Conservation (phyloP, 1,140 invertebrate species). For the Sinonovacula constricta region DNA sequence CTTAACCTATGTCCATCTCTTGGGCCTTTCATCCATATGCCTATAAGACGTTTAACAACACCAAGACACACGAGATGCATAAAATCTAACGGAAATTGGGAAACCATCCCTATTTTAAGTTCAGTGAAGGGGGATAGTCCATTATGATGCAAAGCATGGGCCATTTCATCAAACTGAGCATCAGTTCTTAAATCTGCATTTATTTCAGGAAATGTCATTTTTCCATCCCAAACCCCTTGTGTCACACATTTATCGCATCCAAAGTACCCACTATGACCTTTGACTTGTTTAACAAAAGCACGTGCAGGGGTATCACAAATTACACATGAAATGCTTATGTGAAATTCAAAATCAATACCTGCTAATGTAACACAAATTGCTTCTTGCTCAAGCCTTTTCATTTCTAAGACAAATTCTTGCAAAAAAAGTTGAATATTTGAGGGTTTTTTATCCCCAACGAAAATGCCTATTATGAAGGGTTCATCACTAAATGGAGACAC, state of each 20-base stretch:
- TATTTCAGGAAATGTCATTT: not conserved
- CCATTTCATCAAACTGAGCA: not conserved
- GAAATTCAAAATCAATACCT: not conserved
- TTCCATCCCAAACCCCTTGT: not conserved
- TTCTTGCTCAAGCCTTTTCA: conserved; percentile 14
- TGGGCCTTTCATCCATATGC: not conserved
- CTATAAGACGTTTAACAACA: not conserved
- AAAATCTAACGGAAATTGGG: not conserved
- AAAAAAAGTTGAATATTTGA: conserved; percentile 8
- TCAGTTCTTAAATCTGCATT: not conserved
- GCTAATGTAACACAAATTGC: not conserved
- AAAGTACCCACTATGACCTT: not conserved
- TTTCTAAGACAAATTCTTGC: conserved; percentile 35
- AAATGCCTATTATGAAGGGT: conserved; percentile 48
- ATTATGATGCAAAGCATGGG: not conserved
- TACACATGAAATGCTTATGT: not conserved
- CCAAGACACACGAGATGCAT: not conserved
- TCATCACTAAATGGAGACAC: not conserved
- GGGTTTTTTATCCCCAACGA: conserved; percentile 33
- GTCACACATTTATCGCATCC: not conserved
- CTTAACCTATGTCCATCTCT: conserved; percentile 15
- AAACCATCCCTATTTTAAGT: not conserved
- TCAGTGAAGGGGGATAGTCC: not conserved
- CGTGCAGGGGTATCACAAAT: not conserved
- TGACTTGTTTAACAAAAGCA: not conserved